These are phyloP conservation scores for Sinocyclocheilus maitianheensis DNA, from an alignment of 2,113 vertebrate genomes.

Conservation along the genomic window DNA sequence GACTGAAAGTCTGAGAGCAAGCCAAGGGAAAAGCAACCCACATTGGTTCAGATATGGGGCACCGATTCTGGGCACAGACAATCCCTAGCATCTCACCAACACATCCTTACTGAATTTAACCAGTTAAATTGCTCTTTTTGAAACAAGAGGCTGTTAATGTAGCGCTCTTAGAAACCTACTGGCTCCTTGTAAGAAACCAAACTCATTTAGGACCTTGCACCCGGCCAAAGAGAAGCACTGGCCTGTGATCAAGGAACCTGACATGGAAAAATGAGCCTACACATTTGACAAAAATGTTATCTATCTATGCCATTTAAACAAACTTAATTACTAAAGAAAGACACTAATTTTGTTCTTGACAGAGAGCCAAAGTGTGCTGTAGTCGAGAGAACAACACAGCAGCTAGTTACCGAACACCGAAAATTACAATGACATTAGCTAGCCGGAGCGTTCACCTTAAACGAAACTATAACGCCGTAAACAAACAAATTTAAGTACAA, in stretches of 20 bases:
- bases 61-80: background rate
- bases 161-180: background rate
- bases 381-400: slow-evolving; percentile 14
- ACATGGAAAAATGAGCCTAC: background rate
- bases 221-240: slow-evolving; percentile 17
- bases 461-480: slow-evolving; percentile 16
- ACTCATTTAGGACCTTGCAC: slow-evolving; percentile 24
- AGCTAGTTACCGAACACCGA: slow-evolving; percentile 46
- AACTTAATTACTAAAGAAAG: background rate
- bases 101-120: background rate
- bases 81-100: background rate
- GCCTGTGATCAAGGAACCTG: slow-evolving; percentile 5
- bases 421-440: slow-evolving; percentile 53
- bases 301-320: background rate
- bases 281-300: background rate
- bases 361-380: background rate
- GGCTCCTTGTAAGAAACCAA: background rate
- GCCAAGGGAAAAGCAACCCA: slow-evolving; percentile 19
- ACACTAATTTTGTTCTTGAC: background rate
- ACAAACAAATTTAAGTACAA: background rate
- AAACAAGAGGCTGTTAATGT: slow-evolving; percentile 5
- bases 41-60: slow-evolving; percentile 10
- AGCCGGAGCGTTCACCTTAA: background rate
- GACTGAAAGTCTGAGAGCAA: background rate
- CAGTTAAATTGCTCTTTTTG: background rate